Conservation (phyloP, 2,113 vertebrate species). For the Ciconia maguari region DNA sequence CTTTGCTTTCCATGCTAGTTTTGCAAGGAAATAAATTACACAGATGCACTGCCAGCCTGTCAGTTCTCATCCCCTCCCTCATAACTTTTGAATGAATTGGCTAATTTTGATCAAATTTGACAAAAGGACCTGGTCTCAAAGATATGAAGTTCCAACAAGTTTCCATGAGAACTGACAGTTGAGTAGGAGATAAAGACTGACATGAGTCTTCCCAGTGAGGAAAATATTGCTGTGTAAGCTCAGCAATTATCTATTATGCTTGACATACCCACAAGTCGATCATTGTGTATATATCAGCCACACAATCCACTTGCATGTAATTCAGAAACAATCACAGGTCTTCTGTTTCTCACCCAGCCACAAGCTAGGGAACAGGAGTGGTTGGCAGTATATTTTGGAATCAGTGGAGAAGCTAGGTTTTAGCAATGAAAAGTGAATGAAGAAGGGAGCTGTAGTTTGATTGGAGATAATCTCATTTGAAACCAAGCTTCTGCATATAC, state of each 20-base stretch:
- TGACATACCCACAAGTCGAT: background rate
- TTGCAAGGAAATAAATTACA: background rate
- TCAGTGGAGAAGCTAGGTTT: background rate
- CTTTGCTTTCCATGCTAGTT: background rate
- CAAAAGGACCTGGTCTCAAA: constrained; percentile 3
- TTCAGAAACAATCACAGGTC: background rate
- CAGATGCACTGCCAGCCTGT: background rate
- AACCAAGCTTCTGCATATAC: background rate
- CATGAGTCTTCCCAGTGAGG: background rate
- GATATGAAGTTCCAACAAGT: constrained; percentile 7
- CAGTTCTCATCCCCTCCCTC: background rate
- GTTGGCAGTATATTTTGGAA: background rate
- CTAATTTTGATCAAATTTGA: constrained; percentile 45
- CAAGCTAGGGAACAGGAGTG: background rate
- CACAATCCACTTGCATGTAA: background rate
- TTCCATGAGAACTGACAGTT: constrained; percentile 53
- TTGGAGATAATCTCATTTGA: background rate
- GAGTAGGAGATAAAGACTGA: constrained; percentile 57
- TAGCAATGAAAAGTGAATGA: background rate
- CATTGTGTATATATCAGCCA: background rate
- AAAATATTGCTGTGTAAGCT: constrained; percentile 51
- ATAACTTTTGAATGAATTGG: constrained; percentile 6
- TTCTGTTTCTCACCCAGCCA: background rate
- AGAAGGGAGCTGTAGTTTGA: background rate
- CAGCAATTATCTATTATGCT: constrained; percentile 24